Evolutionary conservation across 2,113 vertebrate species (phyloP).

Genomic region (Pholis gunnellus): DNA sequence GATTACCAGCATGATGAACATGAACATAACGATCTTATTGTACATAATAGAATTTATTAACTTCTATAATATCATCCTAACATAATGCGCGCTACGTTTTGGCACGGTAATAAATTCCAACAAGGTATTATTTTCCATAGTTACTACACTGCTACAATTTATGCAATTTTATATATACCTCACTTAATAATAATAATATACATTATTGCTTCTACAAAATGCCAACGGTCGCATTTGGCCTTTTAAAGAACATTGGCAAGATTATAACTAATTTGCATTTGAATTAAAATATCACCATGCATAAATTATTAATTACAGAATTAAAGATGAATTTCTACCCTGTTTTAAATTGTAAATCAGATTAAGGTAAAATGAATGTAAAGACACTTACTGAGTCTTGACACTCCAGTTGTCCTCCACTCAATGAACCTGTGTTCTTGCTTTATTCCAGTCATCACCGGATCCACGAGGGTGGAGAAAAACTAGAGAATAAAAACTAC

Average conservation of each 20-base stretch:
- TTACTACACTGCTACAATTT: neutral
- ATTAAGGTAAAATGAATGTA: neutral
- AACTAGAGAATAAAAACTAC: constrained; percentile 6
- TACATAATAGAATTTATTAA: neutral
- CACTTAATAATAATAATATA: neutral
- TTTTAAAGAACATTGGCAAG: neutral
- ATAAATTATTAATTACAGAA: neutral
- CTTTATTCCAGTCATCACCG: constrained; percentile 12
- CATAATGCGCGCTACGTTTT: neutral
- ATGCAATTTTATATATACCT: neutral
- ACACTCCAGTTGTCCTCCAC: constrained; percentile 3
- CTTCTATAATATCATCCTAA: neutral
- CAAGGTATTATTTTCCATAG: neutral
- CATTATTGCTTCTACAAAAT: neutral
- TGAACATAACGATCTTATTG: neutral
- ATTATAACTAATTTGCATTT: neutral
- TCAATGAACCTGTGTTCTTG: constrained; percentile 6
- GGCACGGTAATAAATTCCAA: neutral
- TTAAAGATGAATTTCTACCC: neutral
- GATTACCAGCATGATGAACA: neutral
- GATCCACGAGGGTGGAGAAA: constrained; percentile 51
- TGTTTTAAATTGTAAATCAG: neutral
- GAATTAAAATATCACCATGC: neutral
- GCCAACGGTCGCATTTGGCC: fast-evolving
- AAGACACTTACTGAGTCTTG: constrained; percentile 37